Evolutionary conservation across 2,888 invertebrate genomes (phyloP), one percentile per base, ranked within the genome.

Genomic region (Chesias legatella): DNA sequence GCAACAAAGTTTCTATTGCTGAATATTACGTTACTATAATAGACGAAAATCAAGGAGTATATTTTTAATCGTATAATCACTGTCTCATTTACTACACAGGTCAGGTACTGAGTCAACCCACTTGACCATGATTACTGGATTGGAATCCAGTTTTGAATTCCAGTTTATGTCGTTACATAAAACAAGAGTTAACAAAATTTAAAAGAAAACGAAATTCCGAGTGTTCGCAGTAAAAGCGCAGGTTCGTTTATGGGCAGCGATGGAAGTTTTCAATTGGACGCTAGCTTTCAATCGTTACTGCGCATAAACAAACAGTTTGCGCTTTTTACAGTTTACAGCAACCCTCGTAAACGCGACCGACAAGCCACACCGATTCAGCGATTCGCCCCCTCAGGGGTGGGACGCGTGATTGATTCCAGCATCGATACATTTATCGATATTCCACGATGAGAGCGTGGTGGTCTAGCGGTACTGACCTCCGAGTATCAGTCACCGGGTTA

Each of bases 261-360:
- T 45, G 53, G 56, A 47, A 49, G 56, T 58, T 65, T 69, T 63
- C 68, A 69, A 70, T 68, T 62, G 56, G 59, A 65, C 65, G 64
- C 67, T 69, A 56, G 54, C 57, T 55, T 55, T 60, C 63, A 61
- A 58, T 61, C 63, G 63, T 60, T 60, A 62, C 61, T 63, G 70
- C 72, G 79, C 81, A 80, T 84, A 85, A 84, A 85, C 82, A 84
- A 84, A 82, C 81, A 74, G 76, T 84, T 84, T 77, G 77, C 77
- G 73, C 76, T 81, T 83, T 82, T 82, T 83, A 79, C 79, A 79
- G 61, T 80, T 80, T 77, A 81, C 81, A 83, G 79, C 79, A 72
- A 73, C 76, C 76, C 73, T 78, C 84, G 81, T 84, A 85, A 86
- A 85, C 71, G 75, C 63, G 73, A 72, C 69, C 73, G 63, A 77